Conservation (phyloP, 1,140 invertebrate species). For the Temnothorax nylanderi region DNA sequence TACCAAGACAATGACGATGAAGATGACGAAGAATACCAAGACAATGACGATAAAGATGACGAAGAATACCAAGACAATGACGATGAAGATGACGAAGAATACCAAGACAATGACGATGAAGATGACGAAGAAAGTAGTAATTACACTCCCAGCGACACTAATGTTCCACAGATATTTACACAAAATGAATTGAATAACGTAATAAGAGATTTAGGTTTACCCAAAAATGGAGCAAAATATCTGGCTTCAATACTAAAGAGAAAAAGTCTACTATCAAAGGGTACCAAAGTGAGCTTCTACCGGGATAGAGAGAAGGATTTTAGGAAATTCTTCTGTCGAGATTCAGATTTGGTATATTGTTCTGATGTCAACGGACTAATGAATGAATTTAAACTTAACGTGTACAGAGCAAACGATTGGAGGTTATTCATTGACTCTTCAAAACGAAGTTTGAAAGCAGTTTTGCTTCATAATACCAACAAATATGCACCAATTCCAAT, state of each 20-base stretch:
- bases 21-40: too few species aligned
- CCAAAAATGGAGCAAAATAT: conserved; percentile 63
- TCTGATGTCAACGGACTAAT: conserved; percentile 69
- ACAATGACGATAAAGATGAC: too few species aligned
- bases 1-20: too few species aligned
- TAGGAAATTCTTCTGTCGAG: conserved; percentile 62
- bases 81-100: too few species aligned
- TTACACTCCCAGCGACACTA: too few species aligned
- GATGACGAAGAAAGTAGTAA: too few species aligned
- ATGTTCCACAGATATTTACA: too few species aligned
- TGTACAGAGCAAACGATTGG: conserved; percentile 1
- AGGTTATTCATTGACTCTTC: not conserved
- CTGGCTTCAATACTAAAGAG: conserved; percentile 68
- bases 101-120: too few species aligned
- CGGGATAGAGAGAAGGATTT: conserved; percentile 31
- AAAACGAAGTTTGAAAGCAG: conserved; percentile 18
- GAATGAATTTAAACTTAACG: not conserved
- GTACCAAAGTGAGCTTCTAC: conserved; percentile 42
- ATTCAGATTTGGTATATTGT: conserved; percentile 68
- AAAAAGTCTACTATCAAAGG: conserved; percentile 23
- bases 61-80: too few species aligned
- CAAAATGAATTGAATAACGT: too few species aligned
- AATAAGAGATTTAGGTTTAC: too few species aligned
- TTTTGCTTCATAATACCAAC: not conserved
- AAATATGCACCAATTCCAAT: not conserved